phyloP scores from a whole-genome alignment of 2,888 invertebrate species.

The Ophion ellenae region DNA sequence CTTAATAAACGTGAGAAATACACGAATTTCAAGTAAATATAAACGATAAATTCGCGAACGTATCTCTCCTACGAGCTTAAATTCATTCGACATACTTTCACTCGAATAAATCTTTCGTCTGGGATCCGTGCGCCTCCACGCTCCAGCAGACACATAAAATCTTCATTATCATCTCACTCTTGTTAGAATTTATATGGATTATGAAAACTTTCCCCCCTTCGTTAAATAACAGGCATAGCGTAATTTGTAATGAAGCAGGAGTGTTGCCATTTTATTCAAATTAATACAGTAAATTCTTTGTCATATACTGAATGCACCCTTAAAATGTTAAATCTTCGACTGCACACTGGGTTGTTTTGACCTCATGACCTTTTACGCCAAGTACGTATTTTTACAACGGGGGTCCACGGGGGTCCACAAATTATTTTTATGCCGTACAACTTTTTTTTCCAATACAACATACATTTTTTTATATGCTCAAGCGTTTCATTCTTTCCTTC shows the following conservation, averaged over 20 bases:
- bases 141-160: not conserved
- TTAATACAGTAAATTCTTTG: no score
- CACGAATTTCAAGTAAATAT: not conserved
- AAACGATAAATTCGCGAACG: not conserved
- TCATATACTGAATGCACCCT: no score
- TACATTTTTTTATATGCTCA: no score
- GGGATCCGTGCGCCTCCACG: not conserved
- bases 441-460: no score
- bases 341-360: no score
- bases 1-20: not conserved
- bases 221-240: conserved; percentile 26
- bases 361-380: no score
- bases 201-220: conserved; percentile 22
- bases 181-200: not conserved
- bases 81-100: not conserved
- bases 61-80: not conserved
- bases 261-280: no score
- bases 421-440: no score
- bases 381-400: no score
- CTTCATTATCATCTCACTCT: conserved; percentile 13
- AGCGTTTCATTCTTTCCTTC: no score
- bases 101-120: not conserved
- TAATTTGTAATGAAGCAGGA: not conserved
- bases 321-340: no score
- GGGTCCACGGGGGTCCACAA: no score